Percentiles rank a stretch among this genome's conserved stretches.
phyloP scores from a whole-genome alignment of 2,797 vertebrate species.

The Poeciliopsis turneri region DNA sequence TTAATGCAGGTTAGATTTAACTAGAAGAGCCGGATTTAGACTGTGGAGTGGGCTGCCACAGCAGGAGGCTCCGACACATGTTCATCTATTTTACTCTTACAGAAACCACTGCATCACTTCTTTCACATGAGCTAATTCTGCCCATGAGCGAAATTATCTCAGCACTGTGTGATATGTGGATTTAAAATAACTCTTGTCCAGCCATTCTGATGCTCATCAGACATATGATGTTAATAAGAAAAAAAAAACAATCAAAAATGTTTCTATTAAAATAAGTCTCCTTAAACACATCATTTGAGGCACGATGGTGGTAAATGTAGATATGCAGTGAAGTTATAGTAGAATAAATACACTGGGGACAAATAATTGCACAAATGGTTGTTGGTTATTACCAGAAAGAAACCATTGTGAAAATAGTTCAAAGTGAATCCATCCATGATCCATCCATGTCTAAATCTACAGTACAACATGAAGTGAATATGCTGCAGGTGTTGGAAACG shows the following conservation, averaged over 20 bases:
- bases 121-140: neutral
- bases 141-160: neutral
- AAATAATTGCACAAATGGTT: neutral
- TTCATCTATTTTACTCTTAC: constrained; percentile 28
- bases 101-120: neutral
- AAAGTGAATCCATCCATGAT: neutral
- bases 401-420: neutral
- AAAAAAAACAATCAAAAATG: neutral
- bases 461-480: constrained; percentile 30
- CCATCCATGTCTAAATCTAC: constrained; percentile 1
- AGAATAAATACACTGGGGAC: neutral
- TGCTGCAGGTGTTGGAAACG: constrained; percentile 57
- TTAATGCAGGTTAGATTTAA: constrained; percentile 37
- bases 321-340: neutral
- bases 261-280: neutral
- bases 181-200: neutral
- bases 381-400: neutral
- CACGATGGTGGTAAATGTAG: neutral
- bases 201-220: neutral
- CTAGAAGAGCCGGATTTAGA: constrained; percentile 56
- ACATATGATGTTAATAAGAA: neutral
- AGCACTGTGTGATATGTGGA: neutral
- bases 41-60: constrained; percentile 49
- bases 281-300: neutral
- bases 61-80: constrained; percentile 29